Evolutionary conservation across 1,140 invertebrate genomes (phyloP).

Genomic region (Aricia agestis): DNA sequence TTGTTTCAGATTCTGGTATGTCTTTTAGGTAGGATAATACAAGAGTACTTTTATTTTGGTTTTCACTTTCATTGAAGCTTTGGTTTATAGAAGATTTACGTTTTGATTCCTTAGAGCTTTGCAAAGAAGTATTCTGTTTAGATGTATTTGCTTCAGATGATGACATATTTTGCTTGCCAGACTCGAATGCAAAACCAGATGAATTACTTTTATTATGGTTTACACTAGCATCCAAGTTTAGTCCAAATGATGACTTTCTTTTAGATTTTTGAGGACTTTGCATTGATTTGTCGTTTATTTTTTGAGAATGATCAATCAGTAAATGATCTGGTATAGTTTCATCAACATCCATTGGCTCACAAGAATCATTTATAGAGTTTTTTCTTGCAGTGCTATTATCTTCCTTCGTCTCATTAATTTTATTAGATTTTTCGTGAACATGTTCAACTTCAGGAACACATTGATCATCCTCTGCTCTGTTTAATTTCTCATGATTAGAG

Average conservation of each 20-base stretch:
- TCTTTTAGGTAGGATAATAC: slow-evolving; percentile 59
- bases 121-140: slow-evolving; percentile 14
- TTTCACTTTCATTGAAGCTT: slow-evolving; percentile 39
- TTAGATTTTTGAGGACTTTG: slow-evolving; percentile 15
- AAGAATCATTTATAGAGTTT: slow-evolving; percentile 32
- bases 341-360: slow-evolving; percentile 67
- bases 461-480: slow-evolving; percentile 43
- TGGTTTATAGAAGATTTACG: slow-evolving; percentile 35
- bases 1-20: slow-evolving; percentile 36
- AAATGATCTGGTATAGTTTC: slow-evolving; percentile 53
- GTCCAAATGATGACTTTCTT: slow-evolving; percentile 16
- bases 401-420: slow-evolving; percentile 20
- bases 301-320: slow-evolving; percentile 20
- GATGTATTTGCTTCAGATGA: slow-evolving; percentile 17
- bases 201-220: slow-evolving; percentile 3
- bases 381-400: slow-evolving; percentile 3
- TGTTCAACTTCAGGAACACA: slow-evolving; percentile 51
- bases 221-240: slow-evolving; percentile 5
- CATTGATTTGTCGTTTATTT: slow-evolving; percentile 13
- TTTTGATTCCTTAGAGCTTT: slow-evolving; percentile 25
- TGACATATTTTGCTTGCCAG: background rate
- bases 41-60: slow-evolving; percentile 56
- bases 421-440: slow-evolving; percentile 16
- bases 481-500: slow-evolving; percentile 37
- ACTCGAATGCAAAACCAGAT: background rate